Evolutionary conservation across 2,113 vertebrate species (phyloP), one percentile per base, ranked within the genome.

Genomic region (Dryoscopus gambensis): DNA sequence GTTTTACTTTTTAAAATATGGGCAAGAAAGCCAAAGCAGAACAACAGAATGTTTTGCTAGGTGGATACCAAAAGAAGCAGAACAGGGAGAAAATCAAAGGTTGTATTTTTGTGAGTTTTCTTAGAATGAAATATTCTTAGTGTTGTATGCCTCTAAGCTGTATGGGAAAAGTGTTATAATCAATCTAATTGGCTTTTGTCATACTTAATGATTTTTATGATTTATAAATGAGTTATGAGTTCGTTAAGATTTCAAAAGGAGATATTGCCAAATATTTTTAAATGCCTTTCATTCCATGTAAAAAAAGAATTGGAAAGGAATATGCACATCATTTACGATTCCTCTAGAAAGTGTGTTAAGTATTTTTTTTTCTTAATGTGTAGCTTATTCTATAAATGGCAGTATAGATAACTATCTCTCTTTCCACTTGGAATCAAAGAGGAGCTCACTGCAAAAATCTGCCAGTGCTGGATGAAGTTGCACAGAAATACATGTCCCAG

Each of bases 311-410:
- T 24, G 40, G 40, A 75, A 62, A 60, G 40, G 20, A 92, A 60
- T 56, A 46, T 24, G 27, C 27, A 35, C 23, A 27, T 57, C 20
- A 42, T 49, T 76, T 90, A 65, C 0, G 0, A 81, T 83, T 62
- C 30, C 44, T 84, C 53, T 85, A 79, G 67, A 69, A 91, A 67
- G 35, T 65, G 23, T 62, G 28, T n/a, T 56, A 64, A 49, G 49
- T 28, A 2, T 3, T 47, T 76, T 75, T 82, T 94, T 93, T 91
- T 85, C n/a, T 85, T 73, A 76, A 80, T 55, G 5, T 46, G n/a
- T 80, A 81, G 24, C 42, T 87, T 84, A 63, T 70, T 87, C 91
- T 92, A n/a, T 90, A 93, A 93, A 78, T 60, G 80, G 68, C 73
- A 81, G 9, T 71, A 33, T 67, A 49, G 68, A 53, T 67, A 74